These are phyloP conservation scores for Microctenopoma steveboyesi DNA, from an alignment of 2,797 vertebrate genomes.

Conservation along the genomic window DNA sequence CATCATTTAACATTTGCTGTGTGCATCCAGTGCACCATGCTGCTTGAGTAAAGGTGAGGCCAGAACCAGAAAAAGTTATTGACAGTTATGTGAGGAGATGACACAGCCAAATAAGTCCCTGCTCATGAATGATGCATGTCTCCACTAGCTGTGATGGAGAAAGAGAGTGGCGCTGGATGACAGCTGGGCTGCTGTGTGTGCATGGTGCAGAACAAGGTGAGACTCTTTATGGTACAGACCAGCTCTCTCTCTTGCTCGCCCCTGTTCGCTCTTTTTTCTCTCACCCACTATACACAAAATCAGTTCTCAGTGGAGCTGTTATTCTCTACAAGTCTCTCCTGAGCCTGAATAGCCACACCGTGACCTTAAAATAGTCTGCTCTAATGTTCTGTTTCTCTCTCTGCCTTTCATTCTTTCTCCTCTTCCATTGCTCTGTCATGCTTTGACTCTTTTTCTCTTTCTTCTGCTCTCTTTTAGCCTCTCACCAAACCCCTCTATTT, in stretches of 20 bases:
- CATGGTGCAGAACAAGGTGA: conserved; percentile 83
- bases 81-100: conserved; percentile 68
- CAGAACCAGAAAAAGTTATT: conserved; percentile 60
- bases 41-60: conserved; percentile 33
- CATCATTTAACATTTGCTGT: conserved; percentile 13
- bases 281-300: conserved; percentile 41
- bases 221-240: conserved; percentile 54
- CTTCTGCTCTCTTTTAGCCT: conserved; percentile 41
- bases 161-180: conserved; percentile 65
- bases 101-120: conserved; percentile 73
- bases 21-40: conserved; percentile 26
- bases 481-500: conserved; percentile 71
- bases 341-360: conserved; percentile 44
- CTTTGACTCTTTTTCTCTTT: conserved; percentile 35
- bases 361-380: conserved; percentile 64
- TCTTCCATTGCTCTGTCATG: conserved; percentile 27
- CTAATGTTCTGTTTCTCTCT: conserved; percentile 38
- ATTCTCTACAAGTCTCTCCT: conserved; percentile 33
- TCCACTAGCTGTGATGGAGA: conserved; percentile 62
- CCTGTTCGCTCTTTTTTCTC: conserved; percentile 1
- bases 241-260: conserved; percentile 17
- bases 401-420: conserved; percentile 14
- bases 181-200: conserved; percentile 75
- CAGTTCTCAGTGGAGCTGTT: conserved; percentile 51
- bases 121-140: conserved; percentile 82